A percentile compares a stretch with the other conserved stretches of the same genome.
Conservation (phyloP, 2,797 vertebrate genomes). For the Galaxias olidus region DNA sequence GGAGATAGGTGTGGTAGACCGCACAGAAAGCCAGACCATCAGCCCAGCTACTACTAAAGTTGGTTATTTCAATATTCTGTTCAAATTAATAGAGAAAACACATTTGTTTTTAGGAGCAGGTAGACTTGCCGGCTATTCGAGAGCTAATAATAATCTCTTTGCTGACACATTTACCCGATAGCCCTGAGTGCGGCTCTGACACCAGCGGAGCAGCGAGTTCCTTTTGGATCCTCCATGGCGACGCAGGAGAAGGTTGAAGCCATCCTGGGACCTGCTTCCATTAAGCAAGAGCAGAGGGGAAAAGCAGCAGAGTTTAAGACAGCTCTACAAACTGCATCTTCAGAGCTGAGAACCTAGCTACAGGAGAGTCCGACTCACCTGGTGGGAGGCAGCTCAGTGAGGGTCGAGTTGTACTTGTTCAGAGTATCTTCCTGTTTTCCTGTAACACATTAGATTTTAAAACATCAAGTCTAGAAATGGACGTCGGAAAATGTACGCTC, state of each 20-base stretch:
- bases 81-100: not conserved
- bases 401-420: conserved; percentile 67
- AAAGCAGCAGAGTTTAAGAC: not conserved
- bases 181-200: conserved; percentile 79
- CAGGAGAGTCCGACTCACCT: conserved; percentile 60
- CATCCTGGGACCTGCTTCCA: conserved; percentile 72
- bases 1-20: conserved; percentile 84
- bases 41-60: conserved; percentile 86
- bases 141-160: not conserved
- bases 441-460: conserved; percentile 33
- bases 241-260: conserved; percentile 76
- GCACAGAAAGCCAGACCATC: conserved; percentile 85
- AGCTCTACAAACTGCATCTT: not conserved
- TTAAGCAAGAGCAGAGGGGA: not conserved
- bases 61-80: conserved; percentile 85
- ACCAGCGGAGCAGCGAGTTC: conserved; percentile 83
- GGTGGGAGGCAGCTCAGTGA: conserved; percentile 64
- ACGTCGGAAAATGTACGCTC: not conserved
- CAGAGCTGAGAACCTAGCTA: too few relatives aligned
- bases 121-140: too few relatives aligned
- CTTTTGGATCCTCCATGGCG: conserved; percentile 83
- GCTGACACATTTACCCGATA: conserved; percentile 71
- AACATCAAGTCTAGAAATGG: not conserved
- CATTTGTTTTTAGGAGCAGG: too few relatives aligned
- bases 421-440: conserved; percentile 71